Conservation (phyloP, 1,140 invertebrate species). For the Asobara japonica region DNA sequence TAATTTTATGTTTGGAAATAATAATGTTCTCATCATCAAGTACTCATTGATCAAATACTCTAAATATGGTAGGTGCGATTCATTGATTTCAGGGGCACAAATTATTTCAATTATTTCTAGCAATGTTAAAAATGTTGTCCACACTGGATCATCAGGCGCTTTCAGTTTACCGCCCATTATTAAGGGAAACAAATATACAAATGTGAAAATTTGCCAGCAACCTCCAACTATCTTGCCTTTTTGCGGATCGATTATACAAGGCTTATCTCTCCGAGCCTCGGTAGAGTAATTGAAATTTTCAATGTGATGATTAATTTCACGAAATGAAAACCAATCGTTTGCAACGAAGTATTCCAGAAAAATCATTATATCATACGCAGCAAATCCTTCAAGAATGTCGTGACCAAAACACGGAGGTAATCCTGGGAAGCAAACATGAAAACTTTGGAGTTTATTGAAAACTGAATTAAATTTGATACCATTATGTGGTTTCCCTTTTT, state of each 20-base stretch:
- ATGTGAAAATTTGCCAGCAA: constrained; percentile 24
- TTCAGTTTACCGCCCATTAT: constrained; percentile 2
- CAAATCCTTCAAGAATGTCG: constrained; percentile 28
- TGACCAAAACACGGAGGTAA: constrained; percentile 36
- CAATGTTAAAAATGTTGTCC: constrained; percentile 12
- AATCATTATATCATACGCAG: constrained; percentile 17
- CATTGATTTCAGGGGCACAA: constrained; percentile 20
- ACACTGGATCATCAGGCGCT: neutral
- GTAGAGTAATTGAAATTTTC: neutral
- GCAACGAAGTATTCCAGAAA: neutral
- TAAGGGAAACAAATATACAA: constrained; percentile 18
- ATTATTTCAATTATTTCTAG: constrained; percentile 27
- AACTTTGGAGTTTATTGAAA: constrained; percentile 40
- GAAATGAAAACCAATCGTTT: neutral
- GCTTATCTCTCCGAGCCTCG: neutral
- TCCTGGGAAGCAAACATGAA: constrained; percentile 40
- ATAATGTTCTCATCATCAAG: constrained; percentile 15
- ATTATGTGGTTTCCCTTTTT: neutral
- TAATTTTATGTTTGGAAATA: neutral
- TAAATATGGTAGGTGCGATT: constrained; percentile 20
- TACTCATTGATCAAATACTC: constrained; percentile 9
- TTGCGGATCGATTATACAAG: neutral
- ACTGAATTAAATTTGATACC: constrained; percentile 42
- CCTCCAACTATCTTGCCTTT: constrained; percentile 1
- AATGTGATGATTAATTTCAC: neutral